Percentiles rank a stretch among this genome's conserved stretches.
These are phyloP conservation scores for Samia ricini DNA, from an alignment of 1,140 invertebrate species.

Conservation along the genomic window DNA sequence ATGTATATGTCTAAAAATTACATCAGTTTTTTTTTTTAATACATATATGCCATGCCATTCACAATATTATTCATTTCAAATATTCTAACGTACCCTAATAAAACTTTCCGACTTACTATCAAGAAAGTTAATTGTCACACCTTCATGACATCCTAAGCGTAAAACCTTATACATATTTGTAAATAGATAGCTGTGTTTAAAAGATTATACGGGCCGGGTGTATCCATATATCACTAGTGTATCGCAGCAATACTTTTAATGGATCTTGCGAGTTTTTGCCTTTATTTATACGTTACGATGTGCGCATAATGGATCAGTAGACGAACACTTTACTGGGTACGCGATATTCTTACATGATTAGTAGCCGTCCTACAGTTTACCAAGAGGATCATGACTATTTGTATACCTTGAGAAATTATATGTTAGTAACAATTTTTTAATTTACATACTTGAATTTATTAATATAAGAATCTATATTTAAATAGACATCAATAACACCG, in stretches of 20 bases:
- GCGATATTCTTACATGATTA: slow-evolving; percentile 35
- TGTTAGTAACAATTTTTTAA: too few species aligned
- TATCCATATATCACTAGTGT: slow-evolving; percentile 44
- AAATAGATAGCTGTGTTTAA: not conserved
- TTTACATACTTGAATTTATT: too few species aligned
- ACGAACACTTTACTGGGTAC: slow-evolving; percentile 52
- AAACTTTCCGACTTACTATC: not conserved
- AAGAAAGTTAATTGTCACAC: not conserved
- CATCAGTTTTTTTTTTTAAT: too few species aligned
- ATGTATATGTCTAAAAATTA: too few species aligned
- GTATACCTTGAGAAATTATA: not conserved
- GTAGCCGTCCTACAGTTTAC: slow-evolving; percentile 1
- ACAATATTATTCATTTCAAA: too few species aligned
- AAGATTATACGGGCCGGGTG: not conserved
- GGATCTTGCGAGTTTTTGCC: slow-evolving; percentile 70
- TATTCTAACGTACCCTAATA: not conserved
- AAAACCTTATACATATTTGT: not conserved
- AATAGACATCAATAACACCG: too few species aligned
- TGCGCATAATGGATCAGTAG: slow-evolving; percentile 65
- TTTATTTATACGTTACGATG: slow-evolving; percentile 69
- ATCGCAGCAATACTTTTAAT: slow-evolving; percentile 66
- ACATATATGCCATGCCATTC: too few species aligned
- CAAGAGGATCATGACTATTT: not conserved
- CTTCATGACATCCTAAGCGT: not conserved
- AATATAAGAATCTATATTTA: too few species aligned